Conservation (phyloP, 2,888 invertebrate genomes). For the Eilema depressum region DNA sequence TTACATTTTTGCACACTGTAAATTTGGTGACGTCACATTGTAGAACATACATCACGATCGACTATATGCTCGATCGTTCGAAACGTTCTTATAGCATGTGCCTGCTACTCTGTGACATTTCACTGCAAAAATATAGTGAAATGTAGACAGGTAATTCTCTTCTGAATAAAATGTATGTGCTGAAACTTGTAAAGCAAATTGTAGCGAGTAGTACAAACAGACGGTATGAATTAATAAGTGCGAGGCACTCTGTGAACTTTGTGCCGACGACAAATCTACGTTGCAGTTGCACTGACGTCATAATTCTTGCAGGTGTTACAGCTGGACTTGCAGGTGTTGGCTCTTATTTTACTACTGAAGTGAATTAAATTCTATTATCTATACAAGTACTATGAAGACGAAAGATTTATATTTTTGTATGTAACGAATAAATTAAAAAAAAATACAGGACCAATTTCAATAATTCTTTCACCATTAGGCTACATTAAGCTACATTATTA, state of each 20-base stretch:
- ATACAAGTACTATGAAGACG: too few relatives aligned
- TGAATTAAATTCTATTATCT: background rate
- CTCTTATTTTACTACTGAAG: background rate
- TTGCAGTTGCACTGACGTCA: slow-evolving; percentile 43
- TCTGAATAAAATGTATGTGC: slow-evolving; percentile 11
- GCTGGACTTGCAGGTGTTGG: too few relatives aligned
- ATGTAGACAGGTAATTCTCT: slow-evolving; percentile 21
- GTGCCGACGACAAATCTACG: slow-evolving; percentile 27
- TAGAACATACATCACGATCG: too few relatives aligned
- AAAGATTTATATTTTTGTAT: too few relatives aligned
- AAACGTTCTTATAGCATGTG: too few relatives aligned
- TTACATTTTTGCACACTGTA: too few relatives aligned
- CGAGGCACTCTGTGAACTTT: slow-evolving; percentile 28
- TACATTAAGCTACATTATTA: too few relatives aligned
- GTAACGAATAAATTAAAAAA: too few relatives aligned
- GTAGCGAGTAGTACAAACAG: slow-evolving; percentile 31
- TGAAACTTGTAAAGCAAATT: slow-evolving; percentile 26
- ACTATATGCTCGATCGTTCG: too few relatives aligned
- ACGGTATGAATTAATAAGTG: slow-evolving; percentile 39
- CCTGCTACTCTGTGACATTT: slow-evolving; percentile 14
- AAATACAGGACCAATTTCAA: too few relatives aligned
- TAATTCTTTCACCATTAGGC: too few relatives aligned
- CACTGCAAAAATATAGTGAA: slow-evolving; percentile 22
- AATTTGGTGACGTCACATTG: too few relatives aligned
- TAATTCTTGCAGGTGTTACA: slow-evolving; percentile 44